Conservation (phyloP, 1,140 invertebrate species). For the Panagrolaimus sp. region DNA sequence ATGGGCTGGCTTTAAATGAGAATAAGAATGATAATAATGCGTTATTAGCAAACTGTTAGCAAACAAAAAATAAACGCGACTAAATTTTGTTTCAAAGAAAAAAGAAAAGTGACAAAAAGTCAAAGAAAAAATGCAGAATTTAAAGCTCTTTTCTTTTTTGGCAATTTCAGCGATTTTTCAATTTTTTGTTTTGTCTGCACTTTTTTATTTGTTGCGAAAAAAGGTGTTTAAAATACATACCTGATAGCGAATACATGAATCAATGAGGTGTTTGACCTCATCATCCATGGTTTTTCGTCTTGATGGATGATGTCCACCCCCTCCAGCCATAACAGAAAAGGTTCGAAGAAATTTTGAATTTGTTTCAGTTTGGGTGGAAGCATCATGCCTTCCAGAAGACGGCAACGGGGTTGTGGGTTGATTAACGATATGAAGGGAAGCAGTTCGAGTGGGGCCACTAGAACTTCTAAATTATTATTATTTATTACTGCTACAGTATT, state of each 20-base stretch:
- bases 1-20: too few relatives aligned
- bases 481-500: background rate
- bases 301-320: background rate
- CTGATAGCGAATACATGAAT: constrained; percentile 55
- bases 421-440: constrained; percentile 46
- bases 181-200: background rate
- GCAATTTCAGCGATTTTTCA: too few relatives aligned
- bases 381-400: constrained; percentile 4
- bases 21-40: too few relatives aligned
- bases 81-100: background rate
- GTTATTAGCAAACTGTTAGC: background rate
- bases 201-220: background rate
- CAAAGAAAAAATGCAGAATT: background rate
- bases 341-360: constrained; percentile 41
- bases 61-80: background rate
- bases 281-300: constrained; percentile 47
- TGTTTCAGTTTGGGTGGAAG: constrained; percentile 16
- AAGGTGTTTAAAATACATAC: constrained; percentile 1
- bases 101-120: constrained; percentile 13
- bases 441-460: constrained; percentile 42
- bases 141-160: too few relatives aligned
- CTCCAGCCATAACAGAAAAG: constrained; percentile 47
- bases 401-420: constrained; percentile 18
- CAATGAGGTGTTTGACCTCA: constrained; percentile 52
- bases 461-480: background rate